Evolutionary conservation across 2,113 vertebrate genomes (phyloP), one percentile per base, ranked within the genome.

Genomic region (Sprattus sprattus): DNA sequence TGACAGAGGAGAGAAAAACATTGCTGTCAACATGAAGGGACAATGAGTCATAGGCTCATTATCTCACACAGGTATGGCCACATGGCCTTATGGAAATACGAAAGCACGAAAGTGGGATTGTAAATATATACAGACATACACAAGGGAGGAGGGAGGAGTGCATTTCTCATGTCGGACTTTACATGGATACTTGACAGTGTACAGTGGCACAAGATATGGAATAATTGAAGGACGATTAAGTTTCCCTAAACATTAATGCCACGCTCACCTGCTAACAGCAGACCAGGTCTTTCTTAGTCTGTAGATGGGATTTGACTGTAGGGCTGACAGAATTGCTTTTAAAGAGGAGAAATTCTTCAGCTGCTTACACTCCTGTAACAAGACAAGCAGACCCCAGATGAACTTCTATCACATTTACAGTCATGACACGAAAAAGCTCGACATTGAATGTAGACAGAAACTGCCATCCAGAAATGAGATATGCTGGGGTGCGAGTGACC

Each of bases 261-360:
- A 78, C 16, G 54, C 64, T 54, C 82, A 97, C 97, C 95, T 95
- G 94, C 93, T 94, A 84, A 97, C 95, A 0, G 94, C 90, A 0
- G 94, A 92, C 97, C 96, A 97, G 60, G 96, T 96, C 87, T 94
- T 95, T 89, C 97, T 97, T 22, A 98, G 95, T 64, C 97, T 92
- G 88, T 97, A 97, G 85, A 97, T 93, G 13, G 97, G 94, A 45
- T 96, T 97, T 60, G 97, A 97, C 89, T 97, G 97, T 81, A 98
- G 95, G 3, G 97, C 96, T 0, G 97, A 98, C 16, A 98, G 94
- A 87, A 98, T 95, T 45, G 97, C 97, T 2, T 93, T 92, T 81
- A 98, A 82, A 3, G 97, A 97, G 0, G 97, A 97, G 93, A 98
- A 96, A 81, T 97, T 97, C 83, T 95, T 95, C 84, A 97, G 89